Conservation (phyloP, 2,797 vertebrate species). For the Morus bassanus region DNA sequence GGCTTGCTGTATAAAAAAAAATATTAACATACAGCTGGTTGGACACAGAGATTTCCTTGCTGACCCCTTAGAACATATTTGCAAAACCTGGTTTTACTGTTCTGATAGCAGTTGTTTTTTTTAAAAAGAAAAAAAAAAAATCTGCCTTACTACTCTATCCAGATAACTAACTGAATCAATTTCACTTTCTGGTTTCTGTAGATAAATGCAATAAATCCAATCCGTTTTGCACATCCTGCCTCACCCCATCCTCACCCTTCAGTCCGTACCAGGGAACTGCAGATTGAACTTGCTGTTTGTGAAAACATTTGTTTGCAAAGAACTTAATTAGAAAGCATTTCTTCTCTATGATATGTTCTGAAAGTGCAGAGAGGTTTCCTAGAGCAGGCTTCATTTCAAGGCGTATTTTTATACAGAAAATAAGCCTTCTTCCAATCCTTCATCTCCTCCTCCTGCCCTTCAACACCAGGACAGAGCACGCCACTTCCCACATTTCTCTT, state of each 20-base stretch:
- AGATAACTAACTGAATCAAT: neutral
- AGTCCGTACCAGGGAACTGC: neutral
- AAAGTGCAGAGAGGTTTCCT: neutral
- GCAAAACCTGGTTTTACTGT: neutral
- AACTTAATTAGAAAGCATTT: neutral
- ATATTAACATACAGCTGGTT: neutral
- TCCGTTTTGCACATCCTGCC: constrained; percentile 9
- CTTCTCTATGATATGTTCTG: neutral
- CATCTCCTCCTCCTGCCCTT: neutral
- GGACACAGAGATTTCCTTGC: neutral
- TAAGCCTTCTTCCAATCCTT: neutral
- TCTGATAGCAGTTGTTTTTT: neutral
- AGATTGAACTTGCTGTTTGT: neutral
- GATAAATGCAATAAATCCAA: constrained; percentile 43
- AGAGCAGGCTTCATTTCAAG: constrained; percentile 1
- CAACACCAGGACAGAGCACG: neutral
- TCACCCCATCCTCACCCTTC: neutral
- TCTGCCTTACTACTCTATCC: constrained; percentile 13
- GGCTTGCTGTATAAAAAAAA: neutral
- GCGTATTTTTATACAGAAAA: constrained; percentile 22
- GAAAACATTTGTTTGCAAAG: neutral
- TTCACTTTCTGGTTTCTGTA: neutral
- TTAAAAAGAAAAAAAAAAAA: neutral
- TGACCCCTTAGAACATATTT: neutral
- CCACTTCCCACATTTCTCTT: neutral